Percentiles rank a stretch among this genome's conserved stretches.
These are phyloP conservation scores for Drosophila repleta DNA, from an alignment of 1,140 invertebrate species.

Conservation along the genomic window DNA sequence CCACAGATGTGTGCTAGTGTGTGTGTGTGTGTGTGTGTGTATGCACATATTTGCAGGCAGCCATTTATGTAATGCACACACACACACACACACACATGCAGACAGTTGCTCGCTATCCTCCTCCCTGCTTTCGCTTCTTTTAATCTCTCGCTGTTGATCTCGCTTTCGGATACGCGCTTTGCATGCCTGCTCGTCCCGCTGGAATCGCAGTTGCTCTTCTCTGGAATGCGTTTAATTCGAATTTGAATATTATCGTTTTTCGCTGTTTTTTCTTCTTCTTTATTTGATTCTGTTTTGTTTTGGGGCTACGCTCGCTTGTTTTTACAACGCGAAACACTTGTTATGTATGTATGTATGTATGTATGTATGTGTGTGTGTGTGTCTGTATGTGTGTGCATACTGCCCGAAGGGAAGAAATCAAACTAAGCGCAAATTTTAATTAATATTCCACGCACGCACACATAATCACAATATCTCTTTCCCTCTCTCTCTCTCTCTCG, in stretches of 20 bases:
- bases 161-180: conserved; percentile 62
- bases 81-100: conserved; percentile 11
- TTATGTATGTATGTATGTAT: conserved; percentile 19
- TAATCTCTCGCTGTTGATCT: conserved; percentile 74
- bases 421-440: conserved; percentile 74
- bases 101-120: conserved; percentile 3
- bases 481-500: conserved; percentile 6
- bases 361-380: conserved; percentile 18
- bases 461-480: conserved; percentile 13
- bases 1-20: conserved; percentile 17
- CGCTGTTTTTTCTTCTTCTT: no score
- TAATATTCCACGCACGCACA: conserved; percentile 72
- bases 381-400: conserved; percentile 19
- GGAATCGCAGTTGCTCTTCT: conserved; percentile 51
- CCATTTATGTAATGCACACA: conserved; percentile 67
- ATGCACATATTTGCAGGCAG: conserved; percentile 31
- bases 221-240: conserved; percentile 77
- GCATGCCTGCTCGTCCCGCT: conserved; percentile 54
- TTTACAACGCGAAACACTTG: conserved; percentile 81
- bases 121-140: conserved; percentile 27
- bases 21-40: not conserved
- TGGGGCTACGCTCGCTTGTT: conserved; percentile 54
- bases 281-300: conserved; percentile 49
- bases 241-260: conserved; percentile 68
- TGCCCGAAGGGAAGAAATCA: conserved; percentile 66